Evolutionary conservation across 2,797 vertebrate species (phyloP).

Genomic region (Eulemur coronatus): DNA sequence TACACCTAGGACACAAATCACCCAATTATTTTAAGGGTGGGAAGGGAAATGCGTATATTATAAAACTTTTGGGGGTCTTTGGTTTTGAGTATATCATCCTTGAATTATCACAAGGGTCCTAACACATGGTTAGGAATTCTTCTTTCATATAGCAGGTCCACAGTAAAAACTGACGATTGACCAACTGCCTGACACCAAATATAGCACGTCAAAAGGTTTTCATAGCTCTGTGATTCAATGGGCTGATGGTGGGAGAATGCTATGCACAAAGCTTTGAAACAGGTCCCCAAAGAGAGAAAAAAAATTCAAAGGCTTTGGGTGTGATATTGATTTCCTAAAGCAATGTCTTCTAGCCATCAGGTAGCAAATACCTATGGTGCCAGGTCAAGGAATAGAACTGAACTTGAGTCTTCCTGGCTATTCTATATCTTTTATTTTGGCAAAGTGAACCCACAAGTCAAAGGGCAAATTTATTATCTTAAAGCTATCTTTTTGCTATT

Average conservation of each 20-base stretch:
- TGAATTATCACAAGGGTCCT: not conserved
- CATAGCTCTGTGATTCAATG: not conserved
- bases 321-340: not conserved
- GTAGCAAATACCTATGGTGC: not conserved
- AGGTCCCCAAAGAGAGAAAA: not conserved
- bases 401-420: not conserved
- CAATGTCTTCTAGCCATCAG: not conserved
- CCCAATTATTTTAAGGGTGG: not conserved
- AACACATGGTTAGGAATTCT: not conserved
- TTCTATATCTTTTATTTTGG: not conserved
- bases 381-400: not conserved
- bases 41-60: not conserved
- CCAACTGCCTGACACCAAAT: not conserved
- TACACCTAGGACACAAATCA: not conserved
- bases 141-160: not conserved
- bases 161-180: not conserved
- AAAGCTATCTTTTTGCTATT: not conserved
- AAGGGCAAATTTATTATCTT: not conserved
- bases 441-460: not conserved
- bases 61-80: not conserved
- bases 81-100: not conserved
- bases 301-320: not conserved
- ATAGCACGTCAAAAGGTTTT: not conserved
- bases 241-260: not conserved
- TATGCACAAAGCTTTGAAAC: not conserved